A percentile compares a stretch with the other conserved stretches of the same genome.
Evolutionary conservation across 1,140 invertebrate genomes (phyloP).

Genomic region (Glomeris maerens): DNA sequence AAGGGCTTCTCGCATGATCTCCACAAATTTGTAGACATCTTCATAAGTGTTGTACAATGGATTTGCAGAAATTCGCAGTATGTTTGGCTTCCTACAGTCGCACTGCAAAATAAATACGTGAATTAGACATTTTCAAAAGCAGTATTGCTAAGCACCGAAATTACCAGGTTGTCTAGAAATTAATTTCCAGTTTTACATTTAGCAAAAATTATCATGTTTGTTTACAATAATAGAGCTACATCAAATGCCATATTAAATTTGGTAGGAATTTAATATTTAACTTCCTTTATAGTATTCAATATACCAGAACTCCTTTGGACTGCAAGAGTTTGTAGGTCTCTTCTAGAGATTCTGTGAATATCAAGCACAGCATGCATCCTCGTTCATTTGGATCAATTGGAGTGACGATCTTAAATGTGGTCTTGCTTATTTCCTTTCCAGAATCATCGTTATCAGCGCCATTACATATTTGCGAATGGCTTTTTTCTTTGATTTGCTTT

Average conservation of each 20-base stretch:
- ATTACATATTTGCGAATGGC: too few relatives aligned
- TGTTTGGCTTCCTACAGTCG: conserved; percentile 38
- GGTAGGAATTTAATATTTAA: too few relatives aligned
- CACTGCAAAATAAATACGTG: conserved; percentile 32
- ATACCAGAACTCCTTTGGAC: conserved; percentile 39
- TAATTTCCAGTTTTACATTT: too few relatives aligned
- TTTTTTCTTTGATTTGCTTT: too few relatives aligned
- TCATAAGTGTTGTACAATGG: conserved; percentile 42
- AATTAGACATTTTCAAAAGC: too few relatives aligned
- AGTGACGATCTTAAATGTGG: conserved; percentile 38
- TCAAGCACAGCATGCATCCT: conserved; percentile 40
- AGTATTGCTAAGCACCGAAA: too few relatives aligned
- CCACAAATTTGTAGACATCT: conserved; percentile 34
- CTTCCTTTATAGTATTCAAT: conserved; percentile 17
- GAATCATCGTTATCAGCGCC: too few relatives aligned
- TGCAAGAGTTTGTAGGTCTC: conserved; percentile 34
- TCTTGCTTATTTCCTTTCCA: conserved; percentile 12
- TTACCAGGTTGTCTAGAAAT: too few relatives aligned
- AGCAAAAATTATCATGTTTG: too few relatives aligned
- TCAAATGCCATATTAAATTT: too few relatives aligned
- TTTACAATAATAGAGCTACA: too few relatives aligned
- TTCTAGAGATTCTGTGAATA: conserved; percentile 29
- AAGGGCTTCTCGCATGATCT: conserved; percentile 22
- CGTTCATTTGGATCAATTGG: conserved; percentile 36
- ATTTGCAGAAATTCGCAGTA: conserved; percentile 38